Percentiles rank a stretch among this genome's conserved stretches.
phyloP scores from a whole-genome alignment of 2,113 vertebrate genomes.

The Electrona antarctica region DNA sequence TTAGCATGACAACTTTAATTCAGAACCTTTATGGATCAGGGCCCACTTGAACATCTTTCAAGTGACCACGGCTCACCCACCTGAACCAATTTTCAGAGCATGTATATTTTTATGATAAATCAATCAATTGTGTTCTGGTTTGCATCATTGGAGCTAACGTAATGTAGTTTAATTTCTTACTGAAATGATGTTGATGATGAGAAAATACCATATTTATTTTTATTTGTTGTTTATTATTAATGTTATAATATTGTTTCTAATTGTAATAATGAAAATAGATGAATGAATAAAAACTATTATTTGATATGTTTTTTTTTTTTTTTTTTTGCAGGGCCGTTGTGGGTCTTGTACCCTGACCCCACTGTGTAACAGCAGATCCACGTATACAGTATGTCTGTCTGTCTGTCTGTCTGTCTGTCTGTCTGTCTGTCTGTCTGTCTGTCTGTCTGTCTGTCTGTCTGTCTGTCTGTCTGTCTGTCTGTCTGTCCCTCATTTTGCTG shows the following conservation, averaged over 20 bases:
- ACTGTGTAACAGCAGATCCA: constrained; percentile 64
- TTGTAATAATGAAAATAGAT: neutral
- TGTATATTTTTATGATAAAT: constrained; percentile 40
- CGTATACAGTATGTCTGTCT: constrained; percentile 69
- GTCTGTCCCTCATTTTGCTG: no score
- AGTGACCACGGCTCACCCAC: no score
- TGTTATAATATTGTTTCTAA: neutral
- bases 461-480: neutral
- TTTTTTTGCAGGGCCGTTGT: constrained; percentile 71
- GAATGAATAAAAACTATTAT: neutral
- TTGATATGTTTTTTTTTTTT: neutral
- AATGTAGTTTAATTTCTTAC: constrained; percentile 24
- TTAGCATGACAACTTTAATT: no score
- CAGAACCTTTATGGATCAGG: no score
- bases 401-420: constrained; percentile 9
- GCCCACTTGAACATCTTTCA: no score
- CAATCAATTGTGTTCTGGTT: no score
- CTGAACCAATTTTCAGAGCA: no score
- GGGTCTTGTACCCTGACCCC: constrained; percentile 67
- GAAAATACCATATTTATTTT: no score
- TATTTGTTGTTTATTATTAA: neutral
- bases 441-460: neutral
- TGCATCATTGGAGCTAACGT: no score
- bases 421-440: neutral
- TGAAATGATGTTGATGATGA: no score